Percentiles rank a stretch among this genome's conserved stretches.
phyloP scores from a whole-genome alignment of 2,888 invertebrate species.

The Aricia artaxerxes region DNA sequence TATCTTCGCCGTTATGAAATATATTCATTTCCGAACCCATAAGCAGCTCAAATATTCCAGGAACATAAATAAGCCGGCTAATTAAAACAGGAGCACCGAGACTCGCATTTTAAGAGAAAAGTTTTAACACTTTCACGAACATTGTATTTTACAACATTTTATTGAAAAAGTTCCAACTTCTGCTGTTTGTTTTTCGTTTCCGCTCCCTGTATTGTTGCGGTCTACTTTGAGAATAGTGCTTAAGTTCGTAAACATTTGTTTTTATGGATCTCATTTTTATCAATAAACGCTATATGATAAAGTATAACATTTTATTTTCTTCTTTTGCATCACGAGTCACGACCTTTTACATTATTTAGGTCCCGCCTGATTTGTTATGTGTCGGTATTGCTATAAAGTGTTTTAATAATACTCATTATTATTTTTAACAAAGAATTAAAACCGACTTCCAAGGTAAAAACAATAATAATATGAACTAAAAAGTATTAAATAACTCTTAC shows the following conservation, averaged over 20 bases:
- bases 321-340: neutral
- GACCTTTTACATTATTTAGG: neutral
- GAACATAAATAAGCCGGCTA: neutral
- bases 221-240: neutral
- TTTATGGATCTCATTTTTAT: slow-evolving; percentile 5
- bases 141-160: slow-evolving; percentile 22
- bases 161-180: slow-evolving; percentile 24
- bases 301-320: neutral
- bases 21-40: neutral
- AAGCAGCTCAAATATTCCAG: neutral
- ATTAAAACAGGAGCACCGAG: slow-evolving; percentile 5
- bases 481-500: too few relatives aligned
- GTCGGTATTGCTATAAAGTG: too few relatives aligned
- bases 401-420: too few relatives aligned
- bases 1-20: neutral
- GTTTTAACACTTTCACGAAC: slow-evolving; percentile 11
- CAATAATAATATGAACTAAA: too few relatives aligned
- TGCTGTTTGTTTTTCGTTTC: neutral
- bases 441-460: too few relatives aligned
- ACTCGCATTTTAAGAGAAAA: slow-evolving; percentile 13
- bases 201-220: neutral
- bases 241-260: slow-evolving; percentile 17
- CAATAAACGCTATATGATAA: neutral
- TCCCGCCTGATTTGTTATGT: neutral
- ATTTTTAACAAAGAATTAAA: too few relatives aligned